Evolutionary conservation across 53 echinoderm and acorn worm genomes (phyloP).

Genomic region (Luidia sarsii): DNA sequence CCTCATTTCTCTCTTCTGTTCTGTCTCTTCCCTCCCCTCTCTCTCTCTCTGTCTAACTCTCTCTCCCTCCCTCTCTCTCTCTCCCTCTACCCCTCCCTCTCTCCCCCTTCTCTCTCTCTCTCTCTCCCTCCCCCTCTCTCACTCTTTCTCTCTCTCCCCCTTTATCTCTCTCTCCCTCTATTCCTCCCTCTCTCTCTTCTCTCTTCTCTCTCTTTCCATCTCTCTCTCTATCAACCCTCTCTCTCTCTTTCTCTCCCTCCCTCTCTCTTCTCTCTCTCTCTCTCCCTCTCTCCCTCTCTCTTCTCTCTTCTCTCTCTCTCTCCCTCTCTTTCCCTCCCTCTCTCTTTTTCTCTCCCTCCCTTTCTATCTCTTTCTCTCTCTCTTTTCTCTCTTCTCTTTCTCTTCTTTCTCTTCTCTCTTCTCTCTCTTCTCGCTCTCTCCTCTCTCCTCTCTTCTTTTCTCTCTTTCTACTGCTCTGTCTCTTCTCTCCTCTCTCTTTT

Average conservation of each 20-base stretch:
- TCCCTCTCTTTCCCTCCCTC: not conserved
- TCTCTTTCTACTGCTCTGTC: not conserved
- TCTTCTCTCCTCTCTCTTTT: not conserved
- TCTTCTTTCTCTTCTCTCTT: slow-evolving; percentile 15
- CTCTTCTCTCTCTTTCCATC: no score
- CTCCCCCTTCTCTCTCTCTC: not conserved
- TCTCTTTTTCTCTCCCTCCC: not conserved
- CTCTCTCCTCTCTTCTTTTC: slow-evolving; percentile 22
- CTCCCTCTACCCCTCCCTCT: not conserved
- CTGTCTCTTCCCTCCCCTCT: no score
- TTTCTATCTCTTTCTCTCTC: no score
- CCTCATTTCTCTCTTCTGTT: no score
- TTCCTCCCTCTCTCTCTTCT: no score
- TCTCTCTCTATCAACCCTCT: no score
- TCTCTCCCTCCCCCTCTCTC: no score
- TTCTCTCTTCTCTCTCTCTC: not conserved
- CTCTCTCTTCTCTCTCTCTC: not conserved
- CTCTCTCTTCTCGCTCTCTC: no score
- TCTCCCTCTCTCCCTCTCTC: slow-evolving; percentile 17
- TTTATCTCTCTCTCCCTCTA: no score
- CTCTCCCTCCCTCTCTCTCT: no score
- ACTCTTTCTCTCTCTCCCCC: no score
- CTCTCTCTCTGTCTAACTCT: no score
- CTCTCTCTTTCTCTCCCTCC: not conserved
- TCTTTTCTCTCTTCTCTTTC: slow-evolving; percentile 13